Evolutionary conservation across 2,888 invertebrate species (phyloP).

Genomic region (Danaus chrysippus): DNA sequence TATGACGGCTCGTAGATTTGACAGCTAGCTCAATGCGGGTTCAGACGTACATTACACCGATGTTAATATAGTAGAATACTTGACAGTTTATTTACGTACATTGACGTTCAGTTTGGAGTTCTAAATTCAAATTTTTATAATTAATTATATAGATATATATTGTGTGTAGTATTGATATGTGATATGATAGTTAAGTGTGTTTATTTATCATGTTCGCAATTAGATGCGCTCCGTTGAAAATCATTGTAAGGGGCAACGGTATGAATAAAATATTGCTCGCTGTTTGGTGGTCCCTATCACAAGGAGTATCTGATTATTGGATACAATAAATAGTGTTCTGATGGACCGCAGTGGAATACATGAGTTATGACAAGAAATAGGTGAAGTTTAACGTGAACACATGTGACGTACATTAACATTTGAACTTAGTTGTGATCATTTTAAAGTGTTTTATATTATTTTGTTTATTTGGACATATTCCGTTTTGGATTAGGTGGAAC

Average conservation of each 20-base stretch:
- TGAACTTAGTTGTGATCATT: constrained; percentile 27
- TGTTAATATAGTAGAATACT: constrained; percentile 71
- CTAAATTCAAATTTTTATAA: constrained; percentile 35
- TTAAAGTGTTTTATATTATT: constrained; percentile 24
- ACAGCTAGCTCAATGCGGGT: constrained; percentile 80
- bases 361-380: constrained; percentile 56
- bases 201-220: constrained; percentile 71
- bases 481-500: constrained; percentile 30
- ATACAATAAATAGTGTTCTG: constrained; percentile 51
- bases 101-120: constrained; percentile 37
- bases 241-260: constrained; percentile 61
- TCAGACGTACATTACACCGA: constrained; percentile 77
- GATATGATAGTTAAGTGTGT: constrained; percentile 59
- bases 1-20: constrained; percentile 80
- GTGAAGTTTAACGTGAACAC: constrained; percentile 45
- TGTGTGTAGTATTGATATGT: constrained; percentile 64
- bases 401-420: constrained; percentile 25
- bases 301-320: constrained; percentile 47
- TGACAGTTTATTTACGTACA: constrained; percentile 60
- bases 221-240: constrained; percentile 65
- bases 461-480: constrained; percentile 23
- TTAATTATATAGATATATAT: constrained; percentile 41
- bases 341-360: constrained; percentile 43
- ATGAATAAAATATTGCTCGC: constrained; percentile 64
- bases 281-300: constrained; percentile 54